Evolutionary conservation across 2,113 vertebrate species (phyloP).

Genomic region (Sciurus niger): DNA sequence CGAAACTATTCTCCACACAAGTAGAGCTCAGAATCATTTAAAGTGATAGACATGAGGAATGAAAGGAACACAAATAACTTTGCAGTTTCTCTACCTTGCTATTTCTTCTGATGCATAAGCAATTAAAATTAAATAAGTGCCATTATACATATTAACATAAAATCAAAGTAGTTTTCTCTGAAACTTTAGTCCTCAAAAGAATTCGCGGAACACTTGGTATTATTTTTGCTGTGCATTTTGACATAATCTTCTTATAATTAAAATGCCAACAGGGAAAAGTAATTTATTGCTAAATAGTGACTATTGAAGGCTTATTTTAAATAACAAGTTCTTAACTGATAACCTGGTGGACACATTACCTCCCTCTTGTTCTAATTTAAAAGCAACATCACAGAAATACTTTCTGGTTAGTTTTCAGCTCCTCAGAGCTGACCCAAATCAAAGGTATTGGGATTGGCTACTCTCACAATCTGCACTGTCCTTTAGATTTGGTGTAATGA

Average conservation of each 20-base stretch:
- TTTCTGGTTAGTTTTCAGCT: neutral
- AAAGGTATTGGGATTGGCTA: constrained; percentile 4
- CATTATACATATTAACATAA: neutral
- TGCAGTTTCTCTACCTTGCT: neutral
- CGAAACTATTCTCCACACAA: constrained; percentile 18
- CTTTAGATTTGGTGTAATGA: neutral
- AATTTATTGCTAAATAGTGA: neutral
- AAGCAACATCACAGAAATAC: neutral
- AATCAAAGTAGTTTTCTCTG: constrained; percentile 2
- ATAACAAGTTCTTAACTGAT: neutral
- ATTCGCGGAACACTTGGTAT: neutral
- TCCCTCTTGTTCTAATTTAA: constrained; percentile 50
- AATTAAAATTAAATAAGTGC: neutral
- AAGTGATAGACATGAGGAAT: neutral
- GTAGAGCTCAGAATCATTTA: neutral
- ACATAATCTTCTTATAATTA: neutral
- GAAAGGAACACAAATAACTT: neutral
- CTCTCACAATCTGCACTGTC: neutral
- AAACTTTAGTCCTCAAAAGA: constrained; percentile 45
- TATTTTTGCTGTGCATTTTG: constrained; percentile 28
- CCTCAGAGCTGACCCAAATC: neutral
- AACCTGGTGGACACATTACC: neutral
- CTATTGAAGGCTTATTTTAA: neutral
- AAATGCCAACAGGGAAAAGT: constrained; percentile 17
- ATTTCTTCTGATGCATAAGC: constrained; percentile 25